Percentiles rank a stretch among this genome's conserved stretches.
phyloP scores from a whole-genome alignment of 2,888 invertebrate species.

The Leucophenga montana region DNA sequence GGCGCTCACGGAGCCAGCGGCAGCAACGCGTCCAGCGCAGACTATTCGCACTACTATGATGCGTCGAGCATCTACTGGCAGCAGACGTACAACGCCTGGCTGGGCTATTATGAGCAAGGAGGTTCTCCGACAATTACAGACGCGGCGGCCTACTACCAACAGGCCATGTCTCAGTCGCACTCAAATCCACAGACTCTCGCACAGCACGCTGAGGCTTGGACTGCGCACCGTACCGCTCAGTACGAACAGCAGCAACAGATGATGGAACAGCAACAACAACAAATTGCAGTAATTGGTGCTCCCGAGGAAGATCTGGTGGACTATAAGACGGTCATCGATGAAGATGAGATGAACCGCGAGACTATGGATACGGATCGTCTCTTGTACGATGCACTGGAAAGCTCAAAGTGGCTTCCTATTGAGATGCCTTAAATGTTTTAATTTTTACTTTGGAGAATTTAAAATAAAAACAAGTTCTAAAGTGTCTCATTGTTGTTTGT shows the following conservation, averaged over 20 bases:
- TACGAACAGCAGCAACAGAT: conserved; percentile 62
- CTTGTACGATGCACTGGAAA: conserved; percentile 86
- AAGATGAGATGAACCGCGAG: conserved; percentile 85
- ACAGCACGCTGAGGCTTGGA: conserved; percentile 74
- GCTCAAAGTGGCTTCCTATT: conserved; percentile 87
- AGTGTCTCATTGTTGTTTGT: too few species aligned
- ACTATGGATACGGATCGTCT: conserved; percentile 83
- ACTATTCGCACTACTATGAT: conserved; percentile 87
- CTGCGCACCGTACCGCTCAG: conserved; percentile 73
- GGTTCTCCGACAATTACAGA: conserved; percentile 58
- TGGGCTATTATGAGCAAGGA: conserved; percentile 80
- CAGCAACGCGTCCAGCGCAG: conserved; percentile 62
- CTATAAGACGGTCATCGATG: conserved; percentile 82
- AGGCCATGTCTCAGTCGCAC: conserved; percentile 69
- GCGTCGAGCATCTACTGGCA: conserved; percentile 87
- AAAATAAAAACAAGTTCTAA: too few species aligned
- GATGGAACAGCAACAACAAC: conserved; percentile 47
- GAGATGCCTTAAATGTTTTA: conserved; percentile 78
- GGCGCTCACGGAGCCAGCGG: conserved; percentile 48
- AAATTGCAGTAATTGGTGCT: conserved; percentile 63
- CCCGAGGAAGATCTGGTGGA: conserved; percentile 81
- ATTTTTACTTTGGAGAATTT: conserved; percentile 14
- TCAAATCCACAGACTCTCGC: conserved; percentile 70
- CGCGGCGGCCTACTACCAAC: conserved; percentile 71
- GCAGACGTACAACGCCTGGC: conserved; percentile 85